Evolutionary conservation across 2,113 vertebrate species (phyloP).

Genomic region (Rana temporaria): DNA sequence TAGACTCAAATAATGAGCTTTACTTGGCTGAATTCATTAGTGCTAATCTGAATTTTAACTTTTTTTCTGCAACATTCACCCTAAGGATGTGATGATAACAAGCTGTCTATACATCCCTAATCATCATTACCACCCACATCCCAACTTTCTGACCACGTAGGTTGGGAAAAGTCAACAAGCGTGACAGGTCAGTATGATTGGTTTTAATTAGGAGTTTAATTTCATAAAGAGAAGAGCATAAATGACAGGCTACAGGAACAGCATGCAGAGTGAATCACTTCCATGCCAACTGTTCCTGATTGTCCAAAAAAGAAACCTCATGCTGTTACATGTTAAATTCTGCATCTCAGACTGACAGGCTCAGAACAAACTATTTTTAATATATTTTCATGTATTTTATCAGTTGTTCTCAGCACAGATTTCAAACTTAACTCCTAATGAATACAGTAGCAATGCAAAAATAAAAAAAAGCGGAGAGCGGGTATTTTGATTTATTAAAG

Average conservation of each 20-base stretch:
- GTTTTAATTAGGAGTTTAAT: slow-evolving; percentile 29
- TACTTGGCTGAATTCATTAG: background rate
- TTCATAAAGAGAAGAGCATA: slow-evolving; percentile 39
- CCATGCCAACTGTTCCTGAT: slow-evolving; percentile 39
- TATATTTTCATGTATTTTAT: background rate
- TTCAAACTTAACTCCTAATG: too few relatives aligned
- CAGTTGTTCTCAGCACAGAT: background rate
- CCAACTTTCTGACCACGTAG: slow-evolving; percentile 59
- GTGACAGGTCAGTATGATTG: background rate
- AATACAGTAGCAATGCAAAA: too few relatives aligned
- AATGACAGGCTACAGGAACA: slow-evolving; percentile 48
- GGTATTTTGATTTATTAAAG: too few relatives aligned
- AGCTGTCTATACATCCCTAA: slow-evolving; percentile 43
- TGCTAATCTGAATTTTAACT: background rate
- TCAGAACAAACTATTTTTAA: slow-evolving; percentile 23
- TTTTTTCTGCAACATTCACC: background rate
- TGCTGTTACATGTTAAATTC: slow-evolving; percentile 29
- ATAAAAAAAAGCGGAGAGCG: too few relatives aligned
- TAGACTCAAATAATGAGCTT: background rate
- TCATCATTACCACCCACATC: slow-evolving; percentile 53
- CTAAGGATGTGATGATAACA: slow-evolving; percentile 49
- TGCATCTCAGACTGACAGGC: slow-evolving; percentile 5
- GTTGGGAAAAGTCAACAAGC: slow-evolving; percentile 53
- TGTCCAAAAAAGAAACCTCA: slow-evolving; percentile 45
- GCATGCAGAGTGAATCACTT: slow-evolving; percentile 42